Evolutionary conservation across 2,797 vertebrate genomes (phyloP).

Genomic region (Cottoperca gobio): DNA sequence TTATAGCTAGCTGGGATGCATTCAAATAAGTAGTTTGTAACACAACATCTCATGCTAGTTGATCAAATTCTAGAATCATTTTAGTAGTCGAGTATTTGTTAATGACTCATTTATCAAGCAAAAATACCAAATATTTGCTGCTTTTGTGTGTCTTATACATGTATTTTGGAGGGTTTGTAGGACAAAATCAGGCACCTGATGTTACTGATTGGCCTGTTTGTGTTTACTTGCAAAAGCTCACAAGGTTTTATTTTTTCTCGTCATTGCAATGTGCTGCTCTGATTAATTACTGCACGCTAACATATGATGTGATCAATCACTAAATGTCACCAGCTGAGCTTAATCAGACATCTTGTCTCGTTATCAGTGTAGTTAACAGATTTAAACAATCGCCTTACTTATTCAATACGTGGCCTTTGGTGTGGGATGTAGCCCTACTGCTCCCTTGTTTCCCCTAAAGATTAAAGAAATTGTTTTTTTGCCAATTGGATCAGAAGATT

Average conservation of each 20-base stretch:
- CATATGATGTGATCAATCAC: constrained; percentile 2
- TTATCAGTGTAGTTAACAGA: neutral
- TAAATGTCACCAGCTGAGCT: neutral
- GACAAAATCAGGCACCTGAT: neutral
- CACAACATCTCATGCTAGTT: neutral
- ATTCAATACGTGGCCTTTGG: neutral
- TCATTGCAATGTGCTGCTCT: neutral
- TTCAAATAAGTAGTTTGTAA: neutral
- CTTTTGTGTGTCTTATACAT: neutral
- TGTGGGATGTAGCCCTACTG: neutral
- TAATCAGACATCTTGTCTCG: neutral
- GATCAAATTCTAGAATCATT: neutral
- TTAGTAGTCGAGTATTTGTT: neutral
- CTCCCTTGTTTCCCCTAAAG: neutral
- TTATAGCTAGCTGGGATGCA: neutral
- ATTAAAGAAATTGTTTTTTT: neutral
- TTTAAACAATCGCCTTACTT: neutral
- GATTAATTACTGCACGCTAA: neutral
- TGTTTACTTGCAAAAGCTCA: neutral
- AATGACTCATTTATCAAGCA: constrained; percentile 5
- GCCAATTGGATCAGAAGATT: neutral
- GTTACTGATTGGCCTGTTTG: neutral
- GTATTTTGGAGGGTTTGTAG: neutral
- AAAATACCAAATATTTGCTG: neutral
- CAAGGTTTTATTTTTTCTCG: neutral